phyloP scores from a whole-genome alignment of 2,113 vertebrate species.

The Ancistrus triradiatus region DNA sequence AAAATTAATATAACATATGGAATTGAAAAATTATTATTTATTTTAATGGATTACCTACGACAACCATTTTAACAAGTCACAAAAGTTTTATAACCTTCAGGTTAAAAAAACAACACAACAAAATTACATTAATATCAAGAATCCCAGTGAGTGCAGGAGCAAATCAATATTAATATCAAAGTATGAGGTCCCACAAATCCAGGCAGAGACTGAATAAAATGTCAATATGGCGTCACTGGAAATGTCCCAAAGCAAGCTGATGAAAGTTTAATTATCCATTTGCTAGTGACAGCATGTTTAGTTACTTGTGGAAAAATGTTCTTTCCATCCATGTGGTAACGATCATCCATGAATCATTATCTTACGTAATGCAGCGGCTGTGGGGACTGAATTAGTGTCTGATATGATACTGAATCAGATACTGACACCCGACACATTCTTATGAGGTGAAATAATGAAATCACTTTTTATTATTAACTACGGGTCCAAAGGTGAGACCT shows the following conservation, averaged over 20 bases:
- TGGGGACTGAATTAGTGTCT: neutral
- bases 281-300: conserved; percentile 38
- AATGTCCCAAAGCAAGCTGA: conserved; percentile 32
- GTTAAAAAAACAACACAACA: conserved; percentile 6
- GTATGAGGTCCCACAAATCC: conserved; percentile 6
- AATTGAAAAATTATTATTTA: too few relatives aligned
- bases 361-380: conserved; percentile 16
- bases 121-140: conserved; percentile 26
- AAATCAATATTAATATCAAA: conserved; percentile 31
- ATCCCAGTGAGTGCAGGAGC: conserved; percentile 23
- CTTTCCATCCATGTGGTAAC: conserved; percentile 16
- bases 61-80: too few relatives aligned
- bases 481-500: conserved; percentile 3
- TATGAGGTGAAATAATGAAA: conserved; percentile 8
- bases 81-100: conserved; percentile 23
- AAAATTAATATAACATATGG: too few relatives aligned
- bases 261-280: conserved; percentile 45
- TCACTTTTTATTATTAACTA: conserved; percentile 7
- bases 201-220: conserved; percentile 32
- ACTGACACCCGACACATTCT: neutral
- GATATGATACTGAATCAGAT: neutral
- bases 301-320: conserved; percentile 25
- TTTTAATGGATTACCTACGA: too few relatives aligned
- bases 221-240: conserved; percentile 15
- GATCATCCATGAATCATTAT: conserved; percentile 41